Evolutionary conservation across 2,888 invertebrate genomes (phyloP).

Genomic region (Apocheima hispidaria): DNA sequence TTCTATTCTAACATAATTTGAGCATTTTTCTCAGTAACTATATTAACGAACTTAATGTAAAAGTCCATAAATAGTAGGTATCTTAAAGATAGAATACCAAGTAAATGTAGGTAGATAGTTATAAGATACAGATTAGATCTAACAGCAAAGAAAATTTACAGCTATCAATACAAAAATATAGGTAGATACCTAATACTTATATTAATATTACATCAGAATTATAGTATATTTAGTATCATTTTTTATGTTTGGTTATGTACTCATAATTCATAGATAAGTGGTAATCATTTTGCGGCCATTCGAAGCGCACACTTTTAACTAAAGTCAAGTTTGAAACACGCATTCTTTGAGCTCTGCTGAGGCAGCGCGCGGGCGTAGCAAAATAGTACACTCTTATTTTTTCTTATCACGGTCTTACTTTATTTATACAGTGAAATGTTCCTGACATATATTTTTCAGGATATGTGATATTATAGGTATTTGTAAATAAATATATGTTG

Average conservation of each 20-base stretch:
- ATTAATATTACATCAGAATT: constrained; percentile 13
- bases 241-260: neutral
- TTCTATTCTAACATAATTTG: constrained; percentile 8
- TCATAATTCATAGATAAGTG: too few relatives aligned
- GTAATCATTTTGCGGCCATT: too few relatives aligned
- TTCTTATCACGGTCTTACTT: too few relatives aligned
- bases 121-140: constrained; percentile 52
- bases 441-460: too few relatives aligned
- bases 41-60: constrained; percentile 42
- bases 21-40: constrained; percentile 50
- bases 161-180: constrained; percentile 45
- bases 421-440: too few relatives aligned
- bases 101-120: constrained; percentile 47
- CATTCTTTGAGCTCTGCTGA: too few relatives aligned
- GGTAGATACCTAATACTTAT: constrained; percentile 19
- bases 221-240: constrained; percentile 6
- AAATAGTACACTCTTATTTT: too few relatives aligned
- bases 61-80: constrained; percentile 44
- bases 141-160: constrained; percentile 39
- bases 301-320: too few relatives aligned
- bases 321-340: too few relatives aligned
- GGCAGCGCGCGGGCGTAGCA: too few relatives aligned
- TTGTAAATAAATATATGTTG: too few relatives aligned
- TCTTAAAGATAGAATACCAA: constrained; percentile 52
- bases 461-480: too few relatives aligned